Base-by-base conservation (phyloP, 2,113 vertebrate species). In the Sinocyclocheilus maitianheensis region DNA sequence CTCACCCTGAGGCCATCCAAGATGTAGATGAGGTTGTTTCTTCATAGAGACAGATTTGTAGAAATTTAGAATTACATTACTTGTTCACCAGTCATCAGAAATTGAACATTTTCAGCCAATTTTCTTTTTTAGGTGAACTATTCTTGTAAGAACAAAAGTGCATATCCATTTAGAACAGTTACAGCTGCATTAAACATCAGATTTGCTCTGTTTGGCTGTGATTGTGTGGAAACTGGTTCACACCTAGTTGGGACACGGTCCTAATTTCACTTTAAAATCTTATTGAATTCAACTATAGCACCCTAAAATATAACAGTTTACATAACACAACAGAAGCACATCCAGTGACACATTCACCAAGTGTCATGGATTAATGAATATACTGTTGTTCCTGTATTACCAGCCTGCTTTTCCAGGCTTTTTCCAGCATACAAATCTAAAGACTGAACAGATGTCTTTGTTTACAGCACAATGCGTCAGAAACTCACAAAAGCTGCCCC, bases 401-500 rank as follows among this genome's bases (percentile, higher is more conserved):
- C 63, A 82, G 8, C 43, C 51, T 30, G 76, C 24, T 58, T 14
- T 58, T 58, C 14, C 51, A 78, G 76, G 51, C 51, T 53, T 71
- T 34, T 40, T 74, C 20, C 51, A 58, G 26, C 24, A 48, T 2
- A 13, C 18, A 71, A 71, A 83, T 55, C 63, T 82, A 82, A 83
- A 51, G 26, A 37, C 43, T 0, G 26, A 83, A 30, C 81, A 83
- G 81, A 83, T 83, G 81, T 83, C 67, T 58, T 71, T 83, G 67
- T 83, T 83, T 74, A 74, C 67, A 40, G 30, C 67, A 83, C 46
- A 72, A 55, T 74, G 30, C 67, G 40, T 58, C 30, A 40, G 46
- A 74, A 83, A 74, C 51, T 37, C 81, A n/a, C 46, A 83, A 83
- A 83, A 24, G 51, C 51, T 74, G 81, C 48, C 30, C 26, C 46